Evolutionary conservation across 2,113 vertebrate species (phyloP).

Genomic region (Balaenoptera acutorostrata): DNA sequence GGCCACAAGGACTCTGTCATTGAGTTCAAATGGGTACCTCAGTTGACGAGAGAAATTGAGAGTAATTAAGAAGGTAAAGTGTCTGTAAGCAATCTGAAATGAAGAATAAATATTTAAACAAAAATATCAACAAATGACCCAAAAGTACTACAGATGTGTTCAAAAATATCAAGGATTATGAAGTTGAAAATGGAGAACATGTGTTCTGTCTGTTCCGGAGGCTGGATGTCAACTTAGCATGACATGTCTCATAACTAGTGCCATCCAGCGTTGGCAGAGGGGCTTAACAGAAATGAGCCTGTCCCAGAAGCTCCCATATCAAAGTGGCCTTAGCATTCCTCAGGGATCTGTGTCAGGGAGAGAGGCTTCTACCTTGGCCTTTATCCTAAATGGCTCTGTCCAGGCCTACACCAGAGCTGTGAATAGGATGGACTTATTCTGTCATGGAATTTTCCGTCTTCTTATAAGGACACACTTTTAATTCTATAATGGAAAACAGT

Average conservation of each 20-base stretch:
- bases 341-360: background rate
- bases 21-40: background rate
- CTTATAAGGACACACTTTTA: background rate
- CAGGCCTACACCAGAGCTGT: background rate
- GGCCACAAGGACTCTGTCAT: too few relatives aligned
- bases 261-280: too few relatives aligned
- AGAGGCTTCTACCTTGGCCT: too few relatives aligned
- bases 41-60: background rate
- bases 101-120: background rate
- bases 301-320: background rate
- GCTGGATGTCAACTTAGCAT: background rate
- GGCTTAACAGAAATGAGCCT: background rate
- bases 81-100: background rate
- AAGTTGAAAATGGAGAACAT: background rate
- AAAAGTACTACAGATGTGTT: background rate
- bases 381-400: background rate
- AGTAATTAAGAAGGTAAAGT: background rate
- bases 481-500: background rate
- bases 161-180: background rate
- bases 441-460: background rate
- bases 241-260: background rate
- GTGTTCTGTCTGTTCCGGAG: background rate
- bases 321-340: rapidly evolving
- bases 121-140: background rate
- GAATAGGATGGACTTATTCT: background rate